Base-by-base conservation (phyloP, 2,888 invertebrate species). In the Diabrotica balteata region DNA sequence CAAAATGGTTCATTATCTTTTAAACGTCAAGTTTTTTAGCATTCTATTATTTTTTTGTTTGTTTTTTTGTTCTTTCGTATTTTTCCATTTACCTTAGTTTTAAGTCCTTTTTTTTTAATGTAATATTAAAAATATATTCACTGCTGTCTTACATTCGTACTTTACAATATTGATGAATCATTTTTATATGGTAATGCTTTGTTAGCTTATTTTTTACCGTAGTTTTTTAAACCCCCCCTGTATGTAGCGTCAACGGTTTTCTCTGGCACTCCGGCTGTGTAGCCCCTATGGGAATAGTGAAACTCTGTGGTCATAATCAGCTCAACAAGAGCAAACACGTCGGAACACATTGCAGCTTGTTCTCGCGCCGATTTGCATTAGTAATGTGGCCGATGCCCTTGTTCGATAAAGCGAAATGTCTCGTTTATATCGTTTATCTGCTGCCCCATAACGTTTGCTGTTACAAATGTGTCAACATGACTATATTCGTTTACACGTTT, bases 331-430 rank as follows among this genome's bases (percentile, higher is more conserved):
- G 69, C 70, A 70, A 62, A 69, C 59, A 68, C 65, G 62, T 71
- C 73, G 74, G 75, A 78, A 79, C 78, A 79, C 74, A 73, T 70
- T 74, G 72, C 75, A 76, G 72, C 78, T 75, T 80, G 80, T 81
- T 75, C 76, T 70, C 75, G 75, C 77, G 75, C 74, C 80, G 79
- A 80, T 81, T 81, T 80, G 80, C 81, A 80, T 80, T 78, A 78
- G 78, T 80, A 80, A 80, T 80, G 79, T 75, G 77, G 77, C 77
- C 76, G 79, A 80, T 80, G 78, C 75, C 76, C 79, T 78, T 80
- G 79, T 80, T 80, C 77, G 79, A 80, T 80, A 80, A 78, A 78
- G 75, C 71, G 77, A 77, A 77, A 76, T 76, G 76, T 78, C 77
- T 76, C 76, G 75, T 75, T 76, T 75, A 73, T 78, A 74, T 76